These are phyloP conservation scores for Rhodinocichla rosea DNA, from an alignment of 2,113 vertebrate genomes.

Conservation along the genomic window DNA sequence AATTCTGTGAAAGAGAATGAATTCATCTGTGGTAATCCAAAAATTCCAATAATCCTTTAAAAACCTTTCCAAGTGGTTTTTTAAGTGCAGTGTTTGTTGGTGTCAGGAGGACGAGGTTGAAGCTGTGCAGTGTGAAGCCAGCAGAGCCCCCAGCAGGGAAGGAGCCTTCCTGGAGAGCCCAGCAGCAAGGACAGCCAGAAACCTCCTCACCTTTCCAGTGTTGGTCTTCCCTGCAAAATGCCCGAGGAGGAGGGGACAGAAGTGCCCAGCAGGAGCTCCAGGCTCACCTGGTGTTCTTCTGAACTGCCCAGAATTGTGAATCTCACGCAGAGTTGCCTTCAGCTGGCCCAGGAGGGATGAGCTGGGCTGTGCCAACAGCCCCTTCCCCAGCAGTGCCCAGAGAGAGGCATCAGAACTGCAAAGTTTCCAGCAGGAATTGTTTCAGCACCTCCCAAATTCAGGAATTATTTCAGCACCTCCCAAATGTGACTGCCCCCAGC, in stretches of 20 bases:
- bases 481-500: background rate
- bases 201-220: background rate
- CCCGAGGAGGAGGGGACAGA: background rate
- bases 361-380: background rate
- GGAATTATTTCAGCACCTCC: background rate
- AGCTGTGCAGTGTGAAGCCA: background rate
- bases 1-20: constrained; percentile 31
- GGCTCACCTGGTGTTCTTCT: background rate
- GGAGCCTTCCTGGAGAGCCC: background rate
- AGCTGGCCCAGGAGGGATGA: background rate
- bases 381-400: background rate
- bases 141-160: background rate
- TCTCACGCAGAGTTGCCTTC: background rate
- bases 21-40: background rate
- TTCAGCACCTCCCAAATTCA: background rate
- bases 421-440: background rate
- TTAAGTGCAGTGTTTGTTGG: background rate
- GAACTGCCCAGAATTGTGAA: background rate
- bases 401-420: background rate
- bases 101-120: background rate
- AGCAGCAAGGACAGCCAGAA: background rate
- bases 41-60: background rate
- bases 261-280: background rate
- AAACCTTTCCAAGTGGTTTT: background rate
- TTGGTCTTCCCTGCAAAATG: background rate